Conservation (phyloP, 2,888 invertebrate species). For the Brassicogethes aeneus region DNA sequence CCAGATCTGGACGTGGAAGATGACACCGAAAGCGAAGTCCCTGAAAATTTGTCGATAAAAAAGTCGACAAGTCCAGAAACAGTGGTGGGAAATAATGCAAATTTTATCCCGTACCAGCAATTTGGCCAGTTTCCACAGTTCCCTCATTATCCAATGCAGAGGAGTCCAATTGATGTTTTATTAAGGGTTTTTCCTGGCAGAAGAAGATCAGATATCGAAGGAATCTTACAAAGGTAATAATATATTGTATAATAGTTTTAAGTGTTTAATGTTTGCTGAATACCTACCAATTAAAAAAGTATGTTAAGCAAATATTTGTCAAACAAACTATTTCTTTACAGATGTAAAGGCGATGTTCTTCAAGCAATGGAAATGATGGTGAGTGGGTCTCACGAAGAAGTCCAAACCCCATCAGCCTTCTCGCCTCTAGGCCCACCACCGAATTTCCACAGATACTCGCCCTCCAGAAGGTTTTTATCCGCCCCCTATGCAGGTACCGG, state of each 20-base stretch:
- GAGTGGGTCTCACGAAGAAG: constrained; percentile 38
- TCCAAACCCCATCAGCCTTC: constrained; percentile 55
- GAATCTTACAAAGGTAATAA: constrained; percentile 58
- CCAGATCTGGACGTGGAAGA: constrained; percentile 46
- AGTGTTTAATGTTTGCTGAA: not conserved
- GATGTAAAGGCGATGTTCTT: constrained; percentile 69
- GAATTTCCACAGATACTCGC: constrained; percentile 51
- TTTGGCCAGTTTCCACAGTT: constrained; percentile 44
- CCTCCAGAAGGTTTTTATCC: constrained; percentile 67
- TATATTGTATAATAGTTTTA: not conserved
- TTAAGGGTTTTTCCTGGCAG: constrained; percentile 84
- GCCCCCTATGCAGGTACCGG: constrained; percentile 79
- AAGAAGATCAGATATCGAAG: constrained; percentile 78
- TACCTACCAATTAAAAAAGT: not conserved
- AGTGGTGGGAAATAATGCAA: constrained; percentile 32
- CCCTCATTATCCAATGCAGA: constrained; percentile 40
- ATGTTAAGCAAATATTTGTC: not conserved
- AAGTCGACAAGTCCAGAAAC: constrained; percentile 47
- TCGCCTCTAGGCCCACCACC: constrained; percentile 60
- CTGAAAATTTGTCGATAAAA: constrained; percentile 76
- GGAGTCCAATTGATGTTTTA: constrained; percentile 81
- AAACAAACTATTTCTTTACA: constrained; percentile 18
- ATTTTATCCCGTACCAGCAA: constrained; percentile 43
- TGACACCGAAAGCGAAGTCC: constrained; percentile 48
- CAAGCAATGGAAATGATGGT: constrained; percentile 90